Base-by-base conservation (phyloP, 2,797 vertebrate species). In the Micropoecilia bifurca region DNA sequence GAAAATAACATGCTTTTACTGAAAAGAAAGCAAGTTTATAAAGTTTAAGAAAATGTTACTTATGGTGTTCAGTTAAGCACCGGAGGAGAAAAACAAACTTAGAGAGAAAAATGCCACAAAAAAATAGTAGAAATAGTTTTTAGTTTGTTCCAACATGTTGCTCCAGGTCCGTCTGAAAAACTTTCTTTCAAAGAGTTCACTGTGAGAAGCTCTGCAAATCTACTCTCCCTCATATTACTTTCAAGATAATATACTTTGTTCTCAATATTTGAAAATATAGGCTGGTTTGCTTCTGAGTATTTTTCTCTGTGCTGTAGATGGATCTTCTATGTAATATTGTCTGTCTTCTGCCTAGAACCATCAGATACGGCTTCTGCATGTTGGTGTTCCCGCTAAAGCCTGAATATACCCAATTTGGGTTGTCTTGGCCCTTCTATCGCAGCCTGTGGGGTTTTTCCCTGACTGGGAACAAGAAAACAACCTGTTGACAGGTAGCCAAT, bases 1-100 rank as follows among this genome's bases (percentile, higher is more conserved):
- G 57, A 66, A 85, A 90, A 91, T 85, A 86, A 45, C 48, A 50
- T 4, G 7, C 20, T 13, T 33, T 3, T 47, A 3, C 41, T 55
- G 73, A 78, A 48, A 61, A 63, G 57, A 75, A 75, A 75, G 59
- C 22, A 66, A 41, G 75, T 72, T 66, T 59, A 12, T 41, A 59
- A 20, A 78, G 48, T 76, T 72, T 41, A 12, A 74, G 10, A 30
- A 61, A 33, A 6, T 30, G 5, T 61, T 61, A 30, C 33, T 73
- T 8, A n/a, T 30, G 55, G 6, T 9, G 6, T 47, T 71, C 43
- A 30, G 6, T 47, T 71, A 39, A 66, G 61, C 61, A 36, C 33
- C 3, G 3, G 7, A 16, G 7, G 13, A 66, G 61, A 22, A 39
- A 66, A 66, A 39, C 61, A 22, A 66, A 66, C 18, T 6, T 14